Conservation (phyloP, 2,888 invertebrate species). For the Seira musarum region DNA sequence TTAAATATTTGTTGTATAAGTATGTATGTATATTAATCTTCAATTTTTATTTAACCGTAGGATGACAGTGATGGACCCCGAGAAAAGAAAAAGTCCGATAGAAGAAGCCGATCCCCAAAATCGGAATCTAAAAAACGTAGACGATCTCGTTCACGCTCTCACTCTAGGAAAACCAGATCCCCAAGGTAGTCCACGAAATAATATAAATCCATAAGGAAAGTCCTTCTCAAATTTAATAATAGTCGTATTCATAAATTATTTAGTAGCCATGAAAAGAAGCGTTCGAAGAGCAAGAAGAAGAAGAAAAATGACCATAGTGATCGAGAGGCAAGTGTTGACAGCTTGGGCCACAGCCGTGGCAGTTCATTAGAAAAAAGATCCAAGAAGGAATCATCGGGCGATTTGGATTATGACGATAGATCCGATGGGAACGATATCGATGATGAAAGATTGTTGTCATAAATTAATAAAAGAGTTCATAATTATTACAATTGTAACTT, state of each 20-base stretch:
- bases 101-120: slow-evolving; percentile 47
- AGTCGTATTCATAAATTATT: neutral
- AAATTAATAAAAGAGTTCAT: neutral
- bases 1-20: too few relatives aligned
- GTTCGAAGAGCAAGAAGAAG: slow-evolving; percentile 59
- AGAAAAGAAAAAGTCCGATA: slow-evolving; percentile 47
- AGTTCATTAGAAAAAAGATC: slow-evolving; percentile 51
- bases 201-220: neutral
- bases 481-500: too few relatives aligned
- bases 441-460: slow-evolving; percentile 13
- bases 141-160: slow-evolving; percentile 49
- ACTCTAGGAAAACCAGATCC: slow-evolving; percentile 36
- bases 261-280: slow-evolving; percentile 55
- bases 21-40: neutral
- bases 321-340: slow-evolving; percentile 52
- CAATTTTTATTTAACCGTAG: slow-evolving; percentile 26
- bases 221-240: neutral
- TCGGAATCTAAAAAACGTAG: slow-evolving; percentile 43
- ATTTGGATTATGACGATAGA: slow-evolving; percentile 50
- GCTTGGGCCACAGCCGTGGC: slow-evolving; percentile 39
- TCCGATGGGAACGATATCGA: slow-evolving; percentile 41
- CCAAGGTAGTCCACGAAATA: slow-evolving; percentile 38
- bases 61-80: slow-evolving; percentile 43
- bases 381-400: slow-evolving; percentile 45
- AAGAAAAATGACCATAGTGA: slow-evolving; percentile 58